A percentile compares a stretch with the other conserved stretches of the same genome.
Conservation (phyloP, 2,113 vertebrate species). For the Sigmodon hispidus region DNA sequence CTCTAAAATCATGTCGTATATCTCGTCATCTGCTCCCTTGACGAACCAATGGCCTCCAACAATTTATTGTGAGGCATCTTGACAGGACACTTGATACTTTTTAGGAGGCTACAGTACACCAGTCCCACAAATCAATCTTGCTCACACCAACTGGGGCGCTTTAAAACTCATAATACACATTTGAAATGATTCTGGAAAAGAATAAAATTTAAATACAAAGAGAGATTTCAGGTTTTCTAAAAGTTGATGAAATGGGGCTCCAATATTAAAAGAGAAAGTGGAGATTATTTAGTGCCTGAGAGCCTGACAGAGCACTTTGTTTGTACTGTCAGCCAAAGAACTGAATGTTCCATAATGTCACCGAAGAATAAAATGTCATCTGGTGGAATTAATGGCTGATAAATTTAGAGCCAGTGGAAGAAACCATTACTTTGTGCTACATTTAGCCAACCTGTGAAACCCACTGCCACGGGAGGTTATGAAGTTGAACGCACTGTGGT, state of each 20-base stretch:
- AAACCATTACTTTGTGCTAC: conserved; percentile 64
- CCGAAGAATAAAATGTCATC: conserved; percentile 72
- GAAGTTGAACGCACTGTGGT: not conserved
- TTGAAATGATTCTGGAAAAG: not conserved
- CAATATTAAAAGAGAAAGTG: conserved; percentile 54
- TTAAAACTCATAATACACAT: not conserved
- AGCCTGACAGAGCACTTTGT: conserved; percentile 62
- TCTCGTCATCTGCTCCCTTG: not conserved
- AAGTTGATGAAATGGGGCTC: conserved; percentile 44
- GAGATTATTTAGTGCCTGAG: conserved; percentile 63
- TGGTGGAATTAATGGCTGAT: conserved; percentile 67
- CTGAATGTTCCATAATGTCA: conserved; percentile 68
- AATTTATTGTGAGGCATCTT: not conserved
- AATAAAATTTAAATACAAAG: not conserved
- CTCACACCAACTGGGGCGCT: not conserved
- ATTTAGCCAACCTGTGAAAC: conserved; percentile 66
- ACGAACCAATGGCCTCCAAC: not conserved
- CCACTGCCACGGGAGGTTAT: conserved; percentile 53
- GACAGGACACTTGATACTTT: conserved; percentile 6
- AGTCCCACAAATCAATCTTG: conserved; percentile 22
- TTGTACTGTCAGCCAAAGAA: conserved; percentile 64
- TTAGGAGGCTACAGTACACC: not conserved
- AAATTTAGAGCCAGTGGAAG: conserved; percentile 73
- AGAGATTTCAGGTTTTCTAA: conserved; percentile 32
- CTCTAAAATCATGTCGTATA: conserved; percentile 14